Base-by-base conservation (phyloP, 2,888 invertebrate genomes). In the Subacronicta megacephala region DNA sequence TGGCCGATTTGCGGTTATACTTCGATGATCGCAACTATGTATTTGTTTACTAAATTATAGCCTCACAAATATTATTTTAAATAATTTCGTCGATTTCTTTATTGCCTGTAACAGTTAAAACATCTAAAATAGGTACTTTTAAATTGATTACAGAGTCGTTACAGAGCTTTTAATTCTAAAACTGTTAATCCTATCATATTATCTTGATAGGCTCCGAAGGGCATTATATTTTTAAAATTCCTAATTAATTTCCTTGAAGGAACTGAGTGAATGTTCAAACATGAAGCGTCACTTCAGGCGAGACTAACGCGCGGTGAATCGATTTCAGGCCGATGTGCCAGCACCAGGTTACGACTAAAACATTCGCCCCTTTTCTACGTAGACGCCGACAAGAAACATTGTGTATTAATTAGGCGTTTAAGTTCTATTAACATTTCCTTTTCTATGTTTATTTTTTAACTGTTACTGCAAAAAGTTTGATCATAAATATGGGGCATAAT, bases 301-400 rank as follows among this genome's bases (percentile, higher is more conserved):
- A 46, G 62, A 78, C 87, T 73, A 85, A 88, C 65, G 71, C 78
- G 79, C 66, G 54, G 16, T 56, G 41, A 88, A 88, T 88, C 72
- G 76, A 88, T 88, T 87, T 72, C 40, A 47, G 52, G 59, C 65
- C 69, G 62, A 73, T 75, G 70, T 68, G 71, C 57, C 62, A 52
- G 45, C 57, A 56, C 63, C 53, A 67, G 36, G 65, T 67, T 61
- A 46, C 63, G 55, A 46, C 62, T 60, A 62, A 69, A 79, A 70
- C 64, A 67, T 72, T 74, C 59, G 45, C 63, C 72, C 63, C 72
- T 71, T 66, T 71, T 35, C 26, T 51, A 49, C 50, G 60, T 40
- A 53, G 57, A 42, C 44, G 60, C 17, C 41, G 41, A 49, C 66
- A 49, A 52, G 44, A 45, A 52, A 65, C 65, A 66, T 49, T 65